Conservation (phyloP, 2,888 invertebrate species). For the Tenthredo notha region DNA sequence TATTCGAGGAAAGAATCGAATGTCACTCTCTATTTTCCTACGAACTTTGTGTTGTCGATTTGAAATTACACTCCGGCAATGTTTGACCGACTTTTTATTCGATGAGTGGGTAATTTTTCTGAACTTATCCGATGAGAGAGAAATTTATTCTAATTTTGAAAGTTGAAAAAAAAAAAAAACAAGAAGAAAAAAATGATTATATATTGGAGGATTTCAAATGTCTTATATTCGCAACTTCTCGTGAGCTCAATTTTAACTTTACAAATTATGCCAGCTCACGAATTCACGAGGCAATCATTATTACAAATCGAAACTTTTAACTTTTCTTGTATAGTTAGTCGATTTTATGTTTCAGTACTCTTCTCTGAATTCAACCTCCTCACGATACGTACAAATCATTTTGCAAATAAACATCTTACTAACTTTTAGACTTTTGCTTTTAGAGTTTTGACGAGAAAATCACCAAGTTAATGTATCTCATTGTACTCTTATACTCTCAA, state of each 20-base stretch:
- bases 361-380: not conserved
- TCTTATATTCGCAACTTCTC: not conserved
- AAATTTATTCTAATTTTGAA: not conserved
- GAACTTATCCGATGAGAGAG: not conserved
- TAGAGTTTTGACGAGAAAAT: constrained; percentile 38
- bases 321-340: constrained; percentile 37
- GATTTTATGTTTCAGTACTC: constrained; percentile 26
- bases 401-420: not conserved
- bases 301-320: constrained; percentile 40
- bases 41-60: not conserved
- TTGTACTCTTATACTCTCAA: not conserved
- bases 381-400: constrained; percentile 21
- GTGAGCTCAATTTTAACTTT: constrained; percentile 14
- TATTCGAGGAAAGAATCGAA: not conserved
- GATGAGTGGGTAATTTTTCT: not conserved
- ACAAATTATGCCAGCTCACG: not conserved
- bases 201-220: not conserved
- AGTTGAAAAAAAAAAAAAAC: not conserved
- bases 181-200: not conserved
- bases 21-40: not conserved
- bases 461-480: not conserved
- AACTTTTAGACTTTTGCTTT: constrained; percentile 11
- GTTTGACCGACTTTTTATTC: not conserved
- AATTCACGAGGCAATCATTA: constrained; percentile 30
- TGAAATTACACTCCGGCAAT: not conserved